Base-by-base conservation (phyloP, 2,113 vertebrate species). In the Hippolais icterina region DNA sequence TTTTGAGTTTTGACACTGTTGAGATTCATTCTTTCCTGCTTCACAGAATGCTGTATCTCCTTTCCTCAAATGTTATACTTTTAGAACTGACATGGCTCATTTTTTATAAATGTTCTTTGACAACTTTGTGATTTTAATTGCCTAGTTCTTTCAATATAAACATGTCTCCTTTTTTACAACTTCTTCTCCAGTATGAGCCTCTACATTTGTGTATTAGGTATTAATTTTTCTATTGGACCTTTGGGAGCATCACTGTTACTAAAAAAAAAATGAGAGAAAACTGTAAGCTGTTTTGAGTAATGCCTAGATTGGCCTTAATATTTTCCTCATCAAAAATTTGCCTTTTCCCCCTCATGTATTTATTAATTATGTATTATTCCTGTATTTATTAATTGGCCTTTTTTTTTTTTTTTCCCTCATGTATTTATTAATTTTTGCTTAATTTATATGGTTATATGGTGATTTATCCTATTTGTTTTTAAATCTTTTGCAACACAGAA, bases 341-440 rank as follows among this genome's bases (percentile, higher is more conserved):
- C 2, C 1, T 69, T 39, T 69, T 22, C 0, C 4, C 1, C 4
- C 6, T 76, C 27, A 24, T 31, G 1, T 15, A 44, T 85, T 74
- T 41, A 49, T 46, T 70, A 0, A 39, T 39, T 22, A 18, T 2
- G 2, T 1, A 65, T 39, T 69, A 20, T 0, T 3, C 1, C 4
- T 31, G 1, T 15, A 44, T 85, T 74, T 41, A 49, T 46, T 66
- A 0, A 6, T 35, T 81, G n/a, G n/a, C n/a, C n/a, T n/a, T n/a
- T n/a, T 6, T 22, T 20, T 2, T 2, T 1, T 69, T 39, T 69
- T 22, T 0, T 3, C 1, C 4, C 6, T 76, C 27, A 24, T 31
- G 1, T 15, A 44, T 85, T 74, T 41, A 49, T 46, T 66, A 0
- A 6, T 35, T 81, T 87, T 81, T 84, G 8, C 12, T 81, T 35